A percentile compares a stretch with the other conserved stretches of the same genome.
Evolutionary conservation across 64 coral and sea anemone species (phyloP).

Genomic region (Montipora capricornis): DNA sequence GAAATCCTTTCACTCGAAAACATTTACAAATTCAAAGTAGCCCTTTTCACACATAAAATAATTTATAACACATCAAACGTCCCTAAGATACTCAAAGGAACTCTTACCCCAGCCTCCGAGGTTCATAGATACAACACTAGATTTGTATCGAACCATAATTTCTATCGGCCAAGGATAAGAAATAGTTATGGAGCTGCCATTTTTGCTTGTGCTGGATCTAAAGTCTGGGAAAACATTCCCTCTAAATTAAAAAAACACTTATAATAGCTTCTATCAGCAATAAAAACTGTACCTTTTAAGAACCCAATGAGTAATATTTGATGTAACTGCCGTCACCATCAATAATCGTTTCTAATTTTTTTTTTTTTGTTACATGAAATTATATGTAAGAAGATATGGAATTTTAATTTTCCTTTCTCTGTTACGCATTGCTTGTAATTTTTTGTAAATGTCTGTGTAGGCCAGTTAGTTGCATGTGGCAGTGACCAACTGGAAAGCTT

Average conservation of each 20-base stretch:
- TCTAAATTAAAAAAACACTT: neutral
- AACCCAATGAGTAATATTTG: conserved; percentile 1
- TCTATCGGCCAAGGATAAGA: neutral
- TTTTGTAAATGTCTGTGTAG: no score
- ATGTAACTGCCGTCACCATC: no score
- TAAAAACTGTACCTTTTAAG: conserved; percentile 9
- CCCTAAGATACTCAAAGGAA: neutral
- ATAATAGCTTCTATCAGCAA: neutral
- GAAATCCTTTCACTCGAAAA: neutral
- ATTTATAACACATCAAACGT: neutral
- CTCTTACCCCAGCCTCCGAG: neutral
- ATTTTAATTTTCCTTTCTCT: no score
- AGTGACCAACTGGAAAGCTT: no score
- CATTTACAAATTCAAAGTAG: no score
- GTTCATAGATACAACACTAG: neutral
- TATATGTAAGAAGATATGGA: no score
- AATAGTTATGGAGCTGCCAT: no score
- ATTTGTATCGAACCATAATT: neutral
- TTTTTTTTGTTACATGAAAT: no score
- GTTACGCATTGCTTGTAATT: no score
- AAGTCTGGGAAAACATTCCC: neutral
- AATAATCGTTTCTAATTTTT: no score
- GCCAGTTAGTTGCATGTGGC: no score
- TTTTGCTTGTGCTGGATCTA: neutral
- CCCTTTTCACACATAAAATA: neutral